Evolutionary conservation across 2,888 invertebrate species (phyloP).

Genomic region (Chalcosyrphus nemorum): DNA sequence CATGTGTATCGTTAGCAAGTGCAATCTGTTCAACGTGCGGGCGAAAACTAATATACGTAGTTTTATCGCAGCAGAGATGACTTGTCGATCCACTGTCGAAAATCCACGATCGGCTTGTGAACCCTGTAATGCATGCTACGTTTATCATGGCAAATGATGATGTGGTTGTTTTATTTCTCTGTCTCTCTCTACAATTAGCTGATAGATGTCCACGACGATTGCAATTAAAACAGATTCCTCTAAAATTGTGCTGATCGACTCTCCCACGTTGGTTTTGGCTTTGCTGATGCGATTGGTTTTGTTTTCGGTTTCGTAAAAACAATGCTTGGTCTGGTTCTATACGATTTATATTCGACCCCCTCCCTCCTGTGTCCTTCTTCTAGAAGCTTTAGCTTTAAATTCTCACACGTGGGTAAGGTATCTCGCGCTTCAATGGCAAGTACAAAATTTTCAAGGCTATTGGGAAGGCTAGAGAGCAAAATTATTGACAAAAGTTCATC

Average conservation of each 20-base stretch:
- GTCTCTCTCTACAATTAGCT: no score
- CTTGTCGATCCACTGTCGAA: no score
- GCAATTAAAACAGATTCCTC: no score
- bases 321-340: no score
- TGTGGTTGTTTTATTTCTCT: no score
- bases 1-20: no score
- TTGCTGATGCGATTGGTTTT: neutral
- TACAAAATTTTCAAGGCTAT: constrained; percentile 25
- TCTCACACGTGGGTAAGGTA: constrained; percentile 5
- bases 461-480: constrained; percentile 19
- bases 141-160: no score
- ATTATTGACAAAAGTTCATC: neutral
- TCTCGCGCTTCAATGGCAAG: constrained; percentile 18
- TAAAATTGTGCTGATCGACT: no score
- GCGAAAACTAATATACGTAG: no score
- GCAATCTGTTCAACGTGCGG: neutral
- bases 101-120: no score
- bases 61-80: no score
- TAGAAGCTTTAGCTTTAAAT: neutral
- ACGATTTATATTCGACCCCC: neutral
- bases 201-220: neutral
- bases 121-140: no score
- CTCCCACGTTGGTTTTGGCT: constrained; percentile 5
- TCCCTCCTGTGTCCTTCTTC: neutral
- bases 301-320: neutral